Percentiles rank a stretch among this genome's conserved stretches.
These are phyloP conservation scores for Mormyrus iriodes DNA, from an alignment of 2,113 vertebrate genomes.

Conservation along the genomic window DNA sequence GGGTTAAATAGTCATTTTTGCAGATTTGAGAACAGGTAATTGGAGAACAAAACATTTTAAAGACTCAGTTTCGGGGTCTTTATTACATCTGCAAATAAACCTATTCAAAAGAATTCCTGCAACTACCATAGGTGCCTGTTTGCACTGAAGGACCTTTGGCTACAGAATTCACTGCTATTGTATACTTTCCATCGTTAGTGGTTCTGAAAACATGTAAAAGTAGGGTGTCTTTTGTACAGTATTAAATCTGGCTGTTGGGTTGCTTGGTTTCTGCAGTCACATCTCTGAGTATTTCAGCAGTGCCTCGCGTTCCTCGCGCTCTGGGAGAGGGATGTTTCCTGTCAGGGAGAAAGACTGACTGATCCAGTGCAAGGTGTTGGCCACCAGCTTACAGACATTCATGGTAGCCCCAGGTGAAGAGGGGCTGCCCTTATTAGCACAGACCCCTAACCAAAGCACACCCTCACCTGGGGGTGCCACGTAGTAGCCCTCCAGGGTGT, in stretches of 20 bases:
- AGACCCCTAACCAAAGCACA: not conserved
- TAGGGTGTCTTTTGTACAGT: not conserved
- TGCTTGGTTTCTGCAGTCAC: conserved; percentile 26
- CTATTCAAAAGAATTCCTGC: not conserved
- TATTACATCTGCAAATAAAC: not conserved
- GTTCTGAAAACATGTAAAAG: not conserved
- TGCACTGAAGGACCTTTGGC: not conserved
- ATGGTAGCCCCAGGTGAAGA: not conserved
- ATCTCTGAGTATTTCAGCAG: conserved; percentile 52
- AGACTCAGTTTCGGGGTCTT: not conserved
- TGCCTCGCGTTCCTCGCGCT: conserved; percentile 56
- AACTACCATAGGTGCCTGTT: not conserved
- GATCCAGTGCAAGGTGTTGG: not conserved
- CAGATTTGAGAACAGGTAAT: not conserved
- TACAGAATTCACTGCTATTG: no score
- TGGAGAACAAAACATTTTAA: not conserved
- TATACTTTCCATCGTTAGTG: not conserved
- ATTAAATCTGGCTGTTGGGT: not conserved
- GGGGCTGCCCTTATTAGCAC: not conserved
- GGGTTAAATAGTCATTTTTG: not conserved
- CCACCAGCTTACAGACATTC: not conserved
- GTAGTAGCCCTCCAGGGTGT: conserved; percentile 83
- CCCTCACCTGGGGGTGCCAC: conserved; percentile 83
- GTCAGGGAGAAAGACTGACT: conserved; percentile 20
- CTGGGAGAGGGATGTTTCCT: conserved; percentile 85